Evolutionary conservation across 1,140 invertebrate genomes (phyloP), one percentile per base, ranked within the genome.

Genomic region (Caenorhabditis inopinata): DNA sequence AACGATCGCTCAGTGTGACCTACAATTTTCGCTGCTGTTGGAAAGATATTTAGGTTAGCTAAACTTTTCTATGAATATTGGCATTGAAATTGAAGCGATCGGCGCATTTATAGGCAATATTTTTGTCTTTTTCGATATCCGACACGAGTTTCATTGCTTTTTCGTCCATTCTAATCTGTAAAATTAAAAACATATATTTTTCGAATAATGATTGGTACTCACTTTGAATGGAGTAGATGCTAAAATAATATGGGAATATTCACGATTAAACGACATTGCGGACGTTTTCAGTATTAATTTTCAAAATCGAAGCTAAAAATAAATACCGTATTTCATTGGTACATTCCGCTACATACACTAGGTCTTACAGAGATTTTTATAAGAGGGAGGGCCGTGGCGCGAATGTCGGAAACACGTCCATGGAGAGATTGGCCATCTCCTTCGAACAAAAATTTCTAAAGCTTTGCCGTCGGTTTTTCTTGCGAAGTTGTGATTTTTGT

Each of bases 61-160:
- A n/a, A n/a, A 68, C 58, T 38, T 68, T 68, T 68, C 32, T n/a
- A 42, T 16, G 58, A 68, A 68, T 29, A 68, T 68, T 68, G 5
- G 58, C 38, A n/a, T 68, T 68, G 12, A 38, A 68, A 12, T 68
- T 68, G 58, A 68, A 68, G 2, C 58, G 58, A 9, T 68, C 58
- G 11, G 58, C 58, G n/a, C 58, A 68, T 29, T 68, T 68, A 18
- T 21, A 21, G 9, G 58, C 58, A 7, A 68, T 68, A 21, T 68
- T 68, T 68, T 7, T 68, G 32, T 68, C 58, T 68, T 68, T 68
- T 68, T 68, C 58, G n/a, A 68, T 42, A 21, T 68, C 58, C 11
- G 32, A 21, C 2, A 38, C 58, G 14, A 5, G 35, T 68, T 68
- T 68, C 18, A 21, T 38, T 9, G 58, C 29, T 18, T 68, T 18